Evolutionary conservation across 1,140 invertebrate genomes (phyloP).

Genomic region (Ceratoteleas bidentatus): DNA sequence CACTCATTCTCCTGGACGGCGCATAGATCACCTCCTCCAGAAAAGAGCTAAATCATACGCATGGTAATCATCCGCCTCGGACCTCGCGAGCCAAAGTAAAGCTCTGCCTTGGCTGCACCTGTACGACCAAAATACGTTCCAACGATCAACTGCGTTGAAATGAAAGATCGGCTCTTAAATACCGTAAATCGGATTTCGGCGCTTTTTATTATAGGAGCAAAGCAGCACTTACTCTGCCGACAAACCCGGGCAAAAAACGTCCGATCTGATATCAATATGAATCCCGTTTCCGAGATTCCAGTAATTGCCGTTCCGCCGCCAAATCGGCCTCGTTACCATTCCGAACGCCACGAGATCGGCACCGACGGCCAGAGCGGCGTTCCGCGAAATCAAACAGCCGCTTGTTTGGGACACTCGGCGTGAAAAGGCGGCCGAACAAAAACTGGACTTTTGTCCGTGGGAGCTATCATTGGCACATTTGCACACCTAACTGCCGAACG

Average conservation of each 20-base stretch:
- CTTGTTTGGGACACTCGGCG: conserved; percentile 55
- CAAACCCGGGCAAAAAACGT: no score
- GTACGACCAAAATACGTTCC: neutral
- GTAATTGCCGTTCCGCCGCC: neutral
- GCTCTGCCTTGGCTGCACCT: conserved; percentile 14
- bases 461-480: conserved; percentile 77
- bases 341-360: neutral
- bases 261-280: no score
- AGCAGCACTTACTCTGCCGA: no score
- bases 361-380: neutral
- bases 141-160: conserved; percentile 12
- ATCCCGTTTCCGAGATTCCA: no score
- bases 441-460: conserved; percentile 44
- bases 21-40: conserved; percentile 20
- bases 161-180: neutral
- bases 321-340: conserved; percentile 13
- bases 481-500: conserved; percentile 75
- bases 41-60: conserved; percentile 37
- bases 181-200: no score
- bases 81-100: conserved; percentile 20
- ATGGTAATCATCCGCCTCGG: conserved; percentile 25
- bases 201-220: no score
- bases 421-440: conserved; percentile 14
- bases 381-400: conserved; percentile 55
- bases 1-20: conserved; percentile 13